Conservation (phyloP, 1,140 invertebrate species). For the Zeugodacus cucurbitae region DNA sequence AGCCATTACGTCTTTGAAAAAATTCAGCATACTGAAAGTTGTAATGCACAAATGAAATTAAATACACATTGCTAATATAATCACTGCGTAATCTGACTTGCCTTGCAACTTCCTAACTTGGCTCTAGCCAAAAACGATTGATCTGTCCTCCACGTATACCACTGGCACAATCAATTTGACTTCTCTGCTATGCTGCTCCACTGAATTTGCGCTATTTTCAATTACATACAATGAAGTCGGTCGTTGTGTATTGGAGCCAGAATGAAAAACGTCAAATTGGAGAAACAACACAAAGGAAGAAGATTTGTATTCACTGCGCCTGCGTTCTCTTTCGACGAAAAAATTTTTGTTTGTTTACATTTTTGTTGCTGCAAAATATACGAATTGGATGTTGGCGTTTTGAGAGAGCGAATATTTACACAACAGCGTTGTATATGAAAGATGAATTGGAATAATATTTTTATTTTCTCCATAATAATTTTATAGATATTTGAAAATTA, state of each 20-base stretch:
- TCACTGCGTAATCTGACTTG: not conserved
- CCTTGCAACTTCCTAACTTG: slow-evolving; percentile 20
- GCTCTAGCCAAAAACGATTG: not conserved
- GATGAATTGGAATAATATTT: too few species aligned
- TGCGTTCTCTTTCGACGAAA: not conserved
- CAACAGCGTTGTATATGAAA: not conserved
- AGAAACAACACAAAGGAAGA: not conserved
- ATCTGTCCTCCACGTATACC: not conserved
- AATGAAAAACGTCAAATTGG: not conserved
- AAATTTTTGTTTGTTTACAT: slow-evolving; percentile 27
- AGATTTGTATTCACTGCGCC: not conserved
- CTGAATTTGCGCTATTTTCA: not conserved
- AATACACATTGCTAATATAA: not conserved
- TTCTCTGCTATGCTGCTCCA: not conserved
- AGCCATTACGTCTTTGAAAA: slow-evolving; percentile 60
- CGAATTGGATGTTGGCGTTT: not conserved
- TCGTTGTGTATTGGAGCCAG: not conserved
- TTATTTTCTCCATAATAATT: too few species aligned
- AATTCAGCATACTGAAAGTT: slow-evolving; percentile 53
- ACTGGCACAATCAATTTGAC: not conserved
- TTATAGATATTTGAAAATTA: too few species aligned
- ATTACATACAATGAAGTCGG: not conserved
- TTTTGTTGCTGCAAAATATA: not conserved
- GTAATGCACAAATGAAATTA: not conserved
- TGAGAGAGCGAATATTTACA: not conserved